Conservation (phyloP, 2,888 invertebrate genomes). For the Chouioia cunea region DNA sequence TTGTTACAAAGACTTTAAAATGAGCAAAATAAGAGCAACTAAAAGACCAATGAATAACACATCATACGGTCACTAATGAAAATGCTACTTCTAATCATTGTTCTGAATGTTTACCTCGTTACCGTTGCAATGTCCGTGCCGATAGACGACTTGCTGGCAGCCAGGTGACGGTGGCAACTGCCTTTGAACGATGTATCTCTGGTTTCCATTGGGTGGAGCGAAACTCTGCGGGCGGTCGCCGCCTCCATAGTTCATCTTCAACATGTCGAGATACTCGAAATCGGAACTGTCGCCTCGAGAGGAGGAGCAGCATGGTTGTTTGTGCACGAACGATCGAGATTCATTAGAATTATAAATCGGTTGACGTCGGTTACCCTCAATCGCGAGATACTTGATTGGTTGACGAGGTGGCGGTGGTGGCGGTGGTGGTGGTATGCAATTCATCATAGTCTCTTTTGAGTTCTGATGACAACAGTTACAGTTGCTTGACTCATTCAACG, state of each 20-base stretch:
- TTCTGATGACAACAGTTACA: conserved; percentile 11
- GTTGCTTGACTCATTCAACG: neutral
- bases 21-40: neutral
- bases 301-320: neutral
- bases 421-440: neutral
- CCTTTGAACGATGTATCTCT: conserved; percentile 20
- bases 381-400: conserved; percentile 41
- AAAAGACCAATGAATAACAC: too few species aligned
- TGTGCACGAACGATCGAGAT: conserved; percentile 21
- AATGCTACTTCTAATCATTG: neutral
- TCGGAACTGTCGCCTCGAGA: too few species aligned
- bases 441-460: neutral
- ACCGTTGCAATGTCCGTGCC: conserved; percentile 21
- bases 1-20: neutral
- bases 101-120: conserved; percentile 35
- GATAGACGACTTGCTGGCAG: conserved; percentile 37
- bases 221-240: too few species aligned
- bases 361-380: conserved; percentile 31
- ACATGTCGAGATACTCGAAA: too few species aligned
- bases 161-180: conserved; percentile 23
- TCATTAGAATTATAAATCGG: conserved; percentile 35
- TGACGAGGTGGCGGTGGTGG: conserved; percentile 14
- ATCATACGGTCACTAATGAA: neutral
- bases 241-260: too few species aligned
- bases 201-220: conserved; percentile 3